These are phyloP conservation scores for Myopa tessellatipennis DNA, from an alignment of 2,888 invertebrate species.

Conservation along the genomic window DNA sequence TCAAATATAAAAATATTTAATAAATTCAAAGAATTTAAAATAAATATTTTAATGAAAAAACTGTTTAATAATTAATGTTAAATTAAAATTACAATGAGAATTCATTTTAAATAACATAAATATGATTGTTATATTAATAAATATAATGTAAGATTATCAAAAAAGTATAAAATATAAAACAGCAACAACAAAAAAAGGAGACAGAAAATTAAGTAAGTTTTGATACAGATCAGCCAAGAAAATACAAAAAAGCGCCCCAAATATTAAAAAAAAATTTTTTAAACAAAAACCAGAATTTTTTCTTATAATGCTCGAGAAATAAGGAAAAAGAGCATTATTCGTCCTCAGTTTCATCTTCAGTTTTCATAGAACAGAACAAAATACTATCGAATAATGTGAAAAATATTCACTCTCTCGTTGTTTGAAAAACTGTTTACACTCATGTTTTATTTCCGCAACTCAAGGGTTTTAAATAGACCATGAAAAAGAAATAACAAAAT, in stretches of 20 bases:
- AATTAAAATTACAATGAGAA: not conserved
- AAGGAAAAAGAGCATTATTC: no score
- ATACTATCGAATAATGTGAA: no score
- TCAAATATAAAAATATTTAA: slow-evolving; percentile 31
- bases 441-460: no score
- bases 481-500: no score
- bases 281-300: no score
- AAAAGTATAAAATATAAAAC: not conserved
- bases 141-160: not conserved
- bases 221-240: not conserved
- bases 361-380: no score
- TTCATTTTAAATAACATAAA: not conserved
- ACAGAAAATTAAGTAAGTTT: no score
- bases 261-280: not conserved
- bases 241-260: not conserved
- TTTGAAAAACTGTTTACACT: no score
- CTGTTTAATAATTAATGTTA: not conserved
- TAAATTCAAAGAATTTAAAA: slow-evolving; percentile 18
- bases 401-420: no score
- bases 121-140: not conserved
- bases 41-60: not conserved
- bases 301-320: no score
- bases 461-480: no score
- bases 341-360: no score
- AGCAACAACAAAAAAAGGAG: not conserved